Percentiles rank a stretch among this genome's conserved stretches.
phyloP scores from a whole-genome alignment of 2,888 invertebrate genomes.

The Caprella mutica region DNA sequence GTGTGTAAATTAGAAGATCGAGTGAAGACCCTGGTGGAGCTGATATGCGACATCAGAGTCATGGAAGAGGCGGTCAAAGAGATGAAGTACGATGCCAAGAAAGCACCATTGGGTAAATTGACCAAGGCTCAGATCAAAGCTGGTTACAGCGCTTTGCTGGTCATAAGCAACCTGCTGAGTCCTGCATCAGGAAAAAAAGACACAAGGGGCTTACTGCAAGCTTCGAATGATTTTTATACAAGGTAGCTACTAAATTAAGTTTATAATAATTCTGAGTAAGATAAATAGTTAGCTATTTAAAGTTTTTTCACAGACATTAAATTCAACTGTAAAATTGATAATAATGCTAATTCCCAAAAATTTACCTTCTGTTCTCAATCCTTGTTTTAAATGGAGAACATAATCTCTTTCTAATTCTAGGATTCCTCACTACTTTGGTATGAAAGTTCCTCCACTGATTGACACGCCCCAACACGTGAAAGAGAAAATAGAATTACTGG shows the following conservation, averaged over 20 bases:
- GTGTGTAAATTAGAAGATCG: conserved; percentile 39
- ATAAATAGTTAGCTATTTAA: no score
- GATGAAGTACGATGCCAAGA: conserved; percentile 62
- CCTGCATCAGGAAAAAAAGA: conserved; percentile 35
- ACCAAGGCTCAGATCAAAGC: conserved; percentile 53
- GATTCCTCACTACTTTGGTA: conserved; percentile 84
- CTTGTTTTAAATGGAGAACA: conserved; percentile 55
- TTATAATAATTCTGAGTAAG: no score
- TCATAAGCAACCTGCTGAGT: conserved; percentile 44
- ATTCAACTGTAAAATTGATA: background rate
- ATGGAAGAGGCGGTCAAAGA: conserved; percentile 85
- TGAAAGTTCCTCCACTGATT: conserved; percentile 44
- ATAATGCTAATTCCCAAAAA: no score
- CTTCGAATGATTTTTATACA: conserved; percentile 46
- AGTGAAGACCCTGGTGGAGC: conserved; percentile 68
- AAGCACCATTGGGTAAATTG: conserved; percentile 40
- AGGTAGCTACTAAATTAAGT: conserved; percentile 29
- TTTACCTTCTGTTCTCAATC: no score
- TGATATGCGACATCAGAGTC: conserved; percentile 76
- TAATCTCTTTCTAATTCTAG: conserved; percentile 45
- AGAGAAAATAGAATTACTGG: conserved; percentile 70
- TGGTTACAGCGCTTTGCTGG: conserved; percentile 69
- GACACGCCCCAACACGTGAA: conserved; percentile 41
- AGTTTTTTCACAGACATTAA: background rate
- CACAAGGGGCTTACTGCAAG: conserved; percentile 39